A percentile compares a stretch with the other conserved stretches of the same genome.
Evolutionary conservation across 2,113 vertebrate species (phyloP).

Genomic region (Seriola aureovittata): DNA sequence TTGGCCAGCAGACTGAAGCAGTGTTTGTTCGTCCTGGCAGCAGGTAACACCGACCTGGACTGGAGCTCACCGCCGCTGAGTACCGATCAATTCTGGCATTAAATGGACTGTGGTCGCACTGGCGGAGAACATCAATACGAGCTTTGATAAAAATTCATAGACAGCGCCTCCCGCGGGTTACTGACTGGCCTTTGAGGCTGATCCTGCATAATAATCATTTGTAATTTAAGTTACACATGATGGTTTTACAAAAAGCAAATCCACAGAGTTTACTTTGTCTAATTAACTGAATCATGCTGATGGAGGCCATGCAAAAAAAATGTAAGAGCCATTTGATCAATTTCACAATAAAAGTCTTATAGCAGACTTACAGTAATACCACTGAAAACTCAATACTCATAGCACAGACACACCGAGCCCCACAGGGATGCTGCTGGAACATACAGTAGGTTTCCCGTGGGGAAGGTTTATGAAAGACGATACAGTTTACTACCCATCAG

Average conservation of each 20-base stretch:
- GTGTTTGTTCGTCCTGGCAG: constrained; percentile 42
- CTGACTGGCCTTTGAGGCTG: constrained; percentile 44
- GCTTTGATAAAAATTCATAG: constrained; percentile 48
- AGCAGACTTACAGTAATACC: background rate
- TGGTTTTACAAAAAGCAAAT: constrained; percentile 12
- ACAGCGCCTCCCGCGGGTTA: constrained; percentile 64
- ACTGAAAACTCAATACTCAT: background rate
- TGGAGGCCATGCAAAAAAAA: background rate
- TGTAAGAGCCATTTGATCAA: background rate
- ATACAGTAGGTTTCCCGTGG: background rate
- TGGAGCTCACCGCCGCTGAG: constrained; percentile 18
- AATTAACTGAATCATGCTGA: background rate
- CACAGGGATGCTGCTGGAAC: background rate
- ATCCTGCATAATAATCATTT: constrained; percentile 41
- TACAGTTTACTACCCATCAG: constrained; percentile 49
- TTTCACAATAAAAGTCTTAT: background rate
- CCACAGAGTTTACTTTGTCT: constrained; percentile 7
- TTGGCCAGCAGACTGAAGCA: constrained; percentile 23
- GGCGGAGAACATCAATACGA: constrained; percentile 49
- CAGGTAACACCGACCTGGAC: constrained; percentile 38
- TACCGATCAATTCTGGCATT: constrained; percentile 56
- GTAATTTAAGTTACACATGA: constrained; percentile 26
- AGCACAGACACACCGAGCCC: background rate
- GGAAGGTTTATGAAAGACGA: constrained; percentile 23
- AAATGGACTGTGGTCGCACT: constrained; percentile 54